A percentile compares a stretch with the other conserved stretches of the same genome.
These are phyloP conservation scores for Tetramorium alpestre DNA, from an alignment of 1,140 invertebrate species.

Conservation along the genomic window DNA sequence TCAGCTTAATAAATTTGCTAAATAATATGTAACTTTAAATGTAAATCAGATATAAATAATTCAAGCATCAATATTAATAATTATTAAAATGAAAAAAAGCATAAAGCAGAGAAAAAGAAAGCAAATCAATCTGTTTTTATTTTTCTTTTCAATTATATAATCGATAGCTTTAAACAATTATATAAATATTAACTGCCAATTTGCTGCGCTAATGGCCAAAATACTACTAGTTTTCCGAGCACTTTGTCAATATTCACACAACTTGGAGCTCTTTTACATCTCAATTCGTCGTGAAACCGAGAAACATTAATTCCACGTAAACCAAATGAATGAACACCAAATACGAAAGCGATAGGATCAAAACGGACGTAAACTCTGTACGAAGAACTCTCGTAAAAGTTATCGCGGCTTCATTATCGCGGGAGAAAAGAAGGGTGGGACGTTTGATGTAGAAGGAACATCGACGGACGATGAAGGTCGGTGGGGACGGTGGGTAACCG, in stretches of 20 bases:
- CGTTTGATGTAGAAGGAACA: neutral
- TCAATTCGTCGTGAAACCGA: neutral
- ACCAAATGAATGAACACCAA: neutral
- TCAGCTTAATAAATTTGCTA: too few relatives aligned
- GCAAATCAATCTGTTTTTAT: neutral
- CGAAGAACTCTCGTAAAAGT: constrained; percentile 49
- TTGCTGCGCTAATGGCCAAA: neutral
- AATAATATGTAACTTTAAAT: too few relatives aligned
- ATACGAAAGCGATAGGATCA: neutral
- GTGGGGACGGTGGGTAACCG: neutral
- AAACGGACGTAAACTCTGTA: constrained; percentile 4
- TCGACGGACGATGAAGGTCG: constrained; percentile 17
- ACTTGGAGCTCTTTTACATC: neutral
- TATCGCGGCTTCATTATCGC: constrained; percentile 49
- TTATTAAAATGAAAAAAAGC: neutral
- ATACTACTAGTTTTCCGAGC: neutral
- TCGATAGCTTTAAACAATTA: neutral
- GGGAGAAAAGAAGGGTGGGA: neutral
- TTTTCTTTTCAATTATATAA: neutral
- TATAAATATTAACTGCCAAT: neutral
- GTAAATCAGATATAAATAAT: too few relatives aligned
- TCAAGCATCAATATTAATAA: too few relatives aligned
- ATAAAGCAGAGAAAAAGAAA: too few relatives aligned
- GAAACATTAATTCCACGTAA: constrained; percentile 38
- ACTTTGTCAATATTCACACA: neutral